phyloP scores from a whole-genome alignment of 2,888 invertebrate genomes.

The Hydriomena furcata region DNA sequence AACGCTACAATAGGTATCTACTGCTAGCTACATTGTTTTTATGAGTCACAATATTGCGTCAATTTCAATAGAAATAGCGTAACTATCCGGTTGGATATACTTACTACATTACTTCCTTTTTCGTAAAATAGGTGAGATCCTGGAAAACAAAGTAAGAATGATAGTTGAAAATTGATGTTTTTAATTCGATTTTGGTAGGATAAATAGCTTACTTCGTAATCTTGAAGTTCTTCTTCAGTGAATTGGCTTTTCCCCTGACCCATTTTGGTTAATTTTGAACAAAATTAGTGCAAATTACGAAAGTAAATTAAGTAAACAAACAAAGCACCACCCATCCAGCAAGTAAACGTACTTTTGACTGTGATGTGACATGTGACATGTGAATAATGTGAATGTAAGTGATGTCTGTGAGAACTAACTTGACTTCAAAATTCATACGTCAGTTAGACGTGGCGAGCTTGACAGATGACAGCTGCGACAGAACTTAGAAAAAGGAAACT shows the following conservation, averaged over 20 bases:
- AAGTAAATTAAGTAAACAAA: conserved; percentile 27
- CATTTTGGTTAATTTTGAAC: conserved; percentile 75
- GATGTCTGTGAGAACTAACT: no score
- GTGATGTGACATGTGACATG: no score
- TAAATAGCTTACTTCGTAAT: conserved; percentile 88
- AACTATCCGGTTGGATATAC: conserved; percentile 55
- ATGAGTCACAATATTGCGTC: background rate
- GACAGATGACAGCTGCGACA: no score
- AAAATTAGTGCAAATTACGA: background rate
- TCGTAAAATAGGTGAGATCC: conserved; percentile 97
- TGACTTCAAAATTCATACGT: no score
- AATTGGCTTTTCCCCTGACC: conserved; percentile 93
- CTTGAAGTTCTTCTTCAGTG: conserved; percentile 93
- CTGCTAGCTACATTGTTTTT: no score
- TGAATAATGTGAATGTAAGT: no score
- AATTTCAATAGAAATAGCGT: background rate
- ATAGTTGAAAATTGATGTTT: conserved; percentile 3
- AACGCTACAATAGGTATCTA: no score
- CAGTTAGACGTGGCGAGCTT: no score
- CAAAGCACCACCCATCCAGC: conserved; percentile 13
- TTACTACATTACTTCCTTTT: conserved; percentile 96
- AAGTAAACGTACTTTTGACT: background rate
- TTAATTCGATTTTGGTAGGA: background rate
- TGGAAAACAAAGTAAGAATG: conserved; percentile 65
- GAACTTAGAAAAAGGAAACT: no score